phyloP scores from a whole-genome alignment of 2,888 invertebrate species.

The Sinelater perroti region DNA sequence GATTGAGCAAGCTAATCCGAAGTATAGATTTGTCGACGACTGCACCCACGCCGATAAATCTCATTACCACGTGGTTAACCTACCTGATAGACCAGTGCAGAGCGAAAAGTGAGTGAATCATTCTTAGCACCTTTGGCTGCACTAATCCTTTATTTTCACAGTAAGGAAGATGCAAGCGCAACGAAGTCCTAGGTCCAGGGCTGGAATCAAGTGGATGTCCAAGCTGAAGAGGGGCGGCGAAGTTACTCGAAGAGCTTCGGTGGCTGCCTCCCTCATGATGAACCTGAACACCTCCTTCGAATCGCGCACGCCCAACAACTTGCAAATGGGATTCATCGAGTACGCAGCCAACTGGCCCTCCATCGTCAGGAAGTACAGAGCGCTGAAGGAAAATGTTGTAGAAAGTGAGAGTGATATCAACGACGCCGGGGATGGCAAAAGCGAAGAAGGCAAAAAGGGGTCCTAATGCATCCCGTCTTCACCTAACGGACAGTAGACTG shows the following conservation, averaged over 20 bases:
- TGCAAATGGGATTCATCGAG: conserved; percentile 79
- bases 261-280: conserved; percentile 79
- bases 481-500: too few species aligned
- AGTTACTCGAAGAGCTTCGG: conserved; percentile 81
- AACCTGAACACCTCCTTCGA: conserved; percentile 85
- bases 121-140: neutral
- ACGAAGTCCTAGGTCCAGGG: conserved; percentile 86
- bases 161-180: conserved; percentile 68
- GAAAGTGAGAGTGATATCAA: too few species aligned
- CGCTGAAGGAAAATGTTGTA: conserved; percentile 74
- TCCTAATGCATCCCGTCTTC: too few species aligned
- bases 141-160: too few species aligned
- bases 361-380: conserved; percentile 87
- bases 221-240: conserved; percentile 80
- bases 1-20: conserved; percentile 95
- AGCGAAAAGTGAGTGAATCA: conserved; percentile 61
- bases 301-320: conserved; percentile 67
- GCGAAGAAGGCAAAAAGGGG: conserved; percentile 55
- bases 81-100: conserved; percentile 83
- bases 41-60: conserved; percentile 97
- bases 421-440: too few species aligned
- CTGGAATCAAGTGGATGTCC: conserved; percentile 90
- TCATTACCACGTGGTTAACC: conserved; percentile 93
- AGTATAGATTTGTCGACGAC: conserved; percentile 98
- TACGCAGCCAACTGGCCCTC: conserved; percentile 92